These are phyloP conservation scores for Semnornis frantzii DNA, from an alignment of 2,113 vertebrate species.

Conservation along the genomic window DNA sequence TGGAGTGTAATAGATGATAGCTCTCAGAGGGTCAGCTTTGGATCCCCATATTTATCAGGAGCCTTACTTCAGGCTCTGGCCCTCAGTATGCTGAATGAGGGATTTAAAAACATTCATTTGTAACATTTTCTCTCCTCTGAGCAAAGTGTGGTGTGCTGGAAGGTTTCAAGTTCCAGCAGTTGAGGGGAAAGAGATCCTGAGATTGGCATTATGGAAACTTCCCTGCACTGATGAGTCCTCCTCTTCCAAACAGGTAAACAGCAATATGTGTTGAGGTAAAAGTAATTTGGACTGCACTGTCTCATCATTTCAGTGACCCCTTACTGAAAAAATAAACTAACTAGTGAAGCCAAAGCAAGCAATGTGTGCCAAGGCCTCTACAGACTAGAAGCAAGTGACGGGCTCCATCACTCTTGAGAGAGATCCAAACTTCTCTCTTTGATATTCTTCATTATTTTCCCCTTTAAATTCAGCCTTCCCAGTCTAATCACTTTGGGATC, in stretches of 20 bases:
- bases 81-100: background rate
- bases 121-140: conserved; percentile 44
- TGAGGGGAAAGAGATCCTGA: background rate
- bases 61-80: conserved; percentile 59
- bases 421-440: background rate
- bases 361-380: background rate
- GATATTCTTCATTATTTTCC: background rate
- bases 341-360: background rate
- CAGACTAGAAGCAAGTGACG: background rate
- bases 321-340: background rate
- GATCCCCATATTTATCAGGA: conserved; percentile 50
- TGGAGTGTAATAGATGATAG: conserved; percentile 35
- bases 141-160: conserved; percentile 29
- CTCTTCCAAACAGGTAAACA: conserved; percentile 19
- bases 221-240: background rate
- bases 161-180: conserved; percentile 30
- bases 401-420: background rate
- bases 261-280: background rate
- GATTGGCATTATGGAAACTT: background rate
- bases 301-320: background rate
- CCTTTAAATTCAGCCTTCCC: background rate
- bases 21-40: conserved; percentile 45
- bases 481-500: background rate
- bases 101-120: conserved; percentile 20
- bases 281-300: background rate